Conservation (phyloP, 2,797 vertebrate species). For the Pangasius larnaudii region DNA sequence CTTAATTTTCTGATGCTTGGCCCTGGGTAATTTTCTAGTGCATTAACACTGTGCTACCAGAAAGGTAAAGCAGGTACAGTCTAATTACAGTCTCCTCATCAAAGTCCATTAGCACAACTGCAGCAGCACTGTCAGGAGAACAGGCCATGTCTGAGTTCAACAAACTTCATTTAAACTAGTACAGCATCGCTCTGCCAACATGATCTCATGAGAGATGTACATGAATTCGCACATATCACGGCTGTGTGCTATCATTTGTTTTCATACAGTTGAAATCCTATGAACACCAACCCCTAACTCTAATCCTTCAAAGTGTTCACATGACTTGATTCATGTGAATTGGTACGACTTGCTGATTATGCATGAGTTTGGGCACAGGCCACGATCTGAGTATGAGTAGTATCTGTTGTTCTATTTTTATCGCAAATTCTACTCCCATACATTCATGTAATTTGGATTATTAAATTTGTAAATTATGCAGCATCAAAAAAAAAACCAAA, state of each 20-base stretch:
- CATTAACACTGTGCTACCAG: slow-evolving; percentile 26
- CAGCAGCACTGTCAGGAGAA: slow-evolving; percentile 10
- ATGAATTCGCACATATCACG: neutral
- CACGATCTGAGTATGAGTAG: no score
- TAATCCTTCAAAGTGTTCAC: neutral
- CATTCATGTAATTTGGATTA: neutral
- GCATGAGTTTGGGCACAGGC: neutral
- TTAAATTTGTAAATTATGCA: neutral
- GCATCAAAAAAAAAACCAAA: neutral
- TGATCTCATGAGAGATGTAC: neutral
- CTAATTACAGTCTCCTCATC: slow-evolving; percentile 15
- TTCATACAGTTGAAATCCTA: neutral
- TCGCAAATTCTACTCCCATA: neutral
- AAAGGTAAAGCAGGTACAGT: slow-evolving; percentile 10
- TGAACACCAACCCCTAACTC: neutral
- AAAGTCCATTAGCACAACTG: slow-evolving; percentile 13
- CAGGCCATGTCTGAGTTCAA: neutral
- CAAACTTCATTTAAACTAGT: neutral
- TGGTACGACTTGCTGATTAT: neutral
- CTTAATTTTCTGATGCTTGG: neutral
- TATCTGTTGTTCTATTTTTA: neutral
- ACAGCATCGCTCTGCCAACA: neutral
- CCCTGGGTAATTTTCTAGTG: slow-evolving; percentile 10
- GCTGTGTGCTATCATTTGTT: neutral
- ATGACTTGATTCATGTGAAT: neutral